Evolutionary conservation across 2,888 invertebrate species (phyloP).

Genomic region (Ferrisia virgata): DNA sequence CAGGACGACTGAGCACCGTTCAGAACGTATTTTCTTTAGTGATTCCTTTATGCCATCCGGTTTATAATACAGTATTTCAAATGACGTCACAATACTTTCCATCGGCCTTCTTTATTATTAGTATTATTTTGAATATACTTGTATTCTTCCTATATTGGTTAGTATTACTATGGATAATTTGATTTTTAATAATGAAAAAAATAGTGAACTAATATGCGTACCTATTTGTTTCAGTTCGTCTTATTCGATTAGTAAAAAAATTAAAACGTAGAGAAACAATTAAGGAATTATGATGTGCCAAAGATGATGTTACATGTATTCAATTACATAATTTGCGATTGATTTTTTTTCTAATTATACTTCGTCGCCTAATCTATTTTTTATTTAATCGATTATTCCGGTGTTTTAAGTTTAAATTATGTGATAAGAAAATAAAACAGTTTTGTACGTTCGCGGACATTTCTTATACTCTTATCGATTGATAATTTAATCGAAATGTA

Average conservation of each 20-base stretch:
- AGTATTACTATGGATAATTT: no score
- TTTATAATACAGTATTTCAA: constrained; percentile 16
- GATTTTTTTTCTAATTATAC: not conserved
- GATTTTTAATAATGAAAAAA: not conserved
- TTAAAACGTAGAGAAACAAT: not conserved
- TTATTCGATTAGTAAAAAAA: not conserved
- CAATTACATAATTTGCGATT: not conserved
- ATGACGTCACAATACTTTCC: not conserved
- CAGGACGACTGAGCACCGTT: not conserved
- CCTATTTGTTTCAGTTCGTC: not conserved
- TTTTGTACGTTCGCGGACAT: no score
- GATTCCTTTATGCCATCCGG: not conserved
- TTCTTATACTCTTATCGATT: no score
- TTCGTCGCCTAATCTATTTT: not conserved
- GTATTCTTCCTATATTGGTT: not conserved
- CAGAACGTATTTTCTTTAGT: not conserved
- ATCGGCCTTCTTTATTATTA: constrained; percentile 10
- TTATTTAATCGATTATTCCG: not conserved
- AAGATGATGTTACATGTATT: not conserved
- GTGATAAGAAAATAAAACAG: no score
- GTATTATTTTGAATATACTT: not conserved
- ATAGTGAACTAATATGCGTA: not conserved
- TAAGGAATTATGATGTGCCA: not conserved
- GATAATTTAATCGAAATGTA: no score
- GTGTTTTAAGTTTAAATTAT: no score